Evolutionary conservation across 2,113 vertebrate genomes (phyloP), one percentile per base, ranked within the genome.

Genomic region (Hemicordylus capensis): DNA sequence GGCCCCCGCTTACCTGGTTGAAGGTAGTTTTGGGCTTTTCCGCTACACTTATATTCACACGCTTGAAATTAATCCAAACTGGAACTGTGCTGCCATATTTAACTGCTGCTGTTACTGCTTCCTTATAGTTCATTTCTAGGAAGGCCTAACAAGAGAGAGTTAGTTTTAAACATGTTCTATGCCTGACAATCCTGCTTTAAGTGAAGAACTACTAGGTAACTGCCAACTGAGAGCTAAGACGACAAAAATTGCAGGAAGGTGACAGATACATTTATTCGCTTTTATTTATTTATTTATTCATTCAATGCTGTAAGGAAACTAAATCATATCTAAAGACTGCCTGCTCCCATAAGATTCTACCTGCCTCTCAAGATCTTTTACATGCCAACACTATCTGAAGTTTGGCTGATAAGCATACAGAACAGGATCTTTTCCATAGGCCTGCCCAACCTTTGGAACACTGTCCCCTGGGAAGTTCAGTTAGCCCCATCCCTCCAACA

Each of bases 101-200:
- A 84, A 97, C 94, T 0, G 96, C 92, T 4, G 96, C 95, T 8
- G 89, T 87, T 86, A 96, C 86, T 0, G 96, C 93, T 59, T 96
- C 96, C 73, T 93, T 96, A 86, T 95, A 96, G 76, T 95, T 96
- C 95, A 96, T 97, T 87, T 97, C 95, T 89, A 97, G 76, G 37
- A 95, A 97, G 59, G 96, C 96, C 96, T 97, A 72, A 54, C 92
- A 90, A 11, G 88, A 80, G 28, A 78, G 58, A 59, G 66, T 64
- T 64, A 26, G 7, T 66, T 14, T 59, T 64, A 84, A 12, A 22
- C 0, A 46, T 2, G 0, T 12, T 2, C 70, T 48, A 0, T 1
- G 6, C 24, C 1, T 14, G 7, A 44, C 61, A 31, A 10, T 70
- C 37, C 8, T n/a, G 51, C 67, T 26, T 61, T 74, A 31, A 37